Base-by-base conservation (phyloP, 2,797 vertebrate genomes). In the Oryzias sinensis region DNA sequence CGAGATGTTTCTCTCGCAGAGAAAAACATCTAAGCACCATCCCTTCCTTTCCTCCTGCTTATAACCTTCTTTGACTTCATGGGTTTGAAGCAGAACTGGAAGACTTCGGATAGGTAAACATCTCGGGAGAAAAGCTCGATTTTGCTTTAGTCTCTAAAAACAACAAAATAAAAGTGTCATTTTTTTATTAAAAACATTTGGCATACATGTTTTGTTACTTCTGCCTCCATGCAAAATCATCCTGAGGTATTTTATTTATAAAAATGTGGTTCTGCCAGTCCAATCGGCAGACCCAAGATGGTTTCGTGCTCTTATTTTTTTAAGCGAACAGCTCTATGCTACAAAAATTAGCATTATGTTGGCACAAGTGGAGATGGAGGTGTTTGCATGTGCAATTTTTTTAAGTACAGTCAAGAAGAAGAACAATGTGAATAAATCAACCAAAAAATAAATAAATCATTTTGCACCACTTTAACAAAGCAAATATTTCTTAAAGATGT, bases 171-270 rank as follows among this genome's bases (percentile, higher is more conserved):
- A 37, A 37, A 37, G 33, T 37, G 33, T 20, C 33, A 16, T 45
- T 50, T 15, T 15, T 49, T 53, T 53, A 42, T 70, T 80, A 83
- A 80, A 85, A 83, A 81, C 81, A 77, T 14, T 24, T 68, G 67
- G 41, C 53, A 73, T 62, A 52, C 65, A 56, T 79, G 29, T 79
- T 18, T 80, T 69, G 74, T 72, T 70, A 73, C 77, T 81, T 83
- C 76, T 42, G 52, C 72, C 72, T 45, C 78, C 78, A 65, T 76
- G 87, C 80, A 88, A 76, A 90, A 89, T 88, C 82, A 90, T 91
- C 91, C 91, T 93, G 91, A 91, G 90, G 87, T 91, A 90, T 91
- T 88, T 85, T 72, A 87, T 87, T 83, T 80, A 88, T 81, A 80
- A 57, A 37, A 87, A 88, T 90, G 90, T 91, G 87, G 88, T 88